Evolutionary conservation across 1,140 invertebrate genomes (phyloP), one percentile per base, ranked within the genome.

Genomic region (Planococcus citri): DNA sequence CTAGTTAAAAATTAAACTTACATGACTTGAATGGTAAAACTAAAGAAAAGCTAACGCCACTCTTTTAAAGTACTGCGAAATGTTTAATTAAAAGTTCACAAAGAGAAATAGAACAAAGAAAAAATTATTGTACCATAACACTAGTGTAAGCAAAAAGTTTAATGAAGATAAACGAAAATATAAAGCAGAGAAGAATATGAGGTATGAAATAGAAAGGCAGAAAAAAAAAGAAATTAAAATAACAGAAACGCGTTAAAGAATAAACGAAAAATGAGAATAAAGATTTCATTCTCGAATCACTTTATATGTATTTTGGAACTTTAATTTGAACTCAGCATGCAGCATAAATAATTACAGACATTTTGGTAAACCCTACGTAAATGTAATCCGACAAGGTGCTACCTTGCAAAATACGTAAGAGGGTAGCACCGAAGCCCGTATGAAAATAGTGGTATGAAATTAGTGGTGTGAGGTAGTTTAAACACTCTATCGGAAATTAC

Each of bases 401-500:
- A 51, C 41, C 41, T 51, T 51, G 25, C 10, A 64, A 64, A 64
- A 64, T 25, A 14, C 4, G 20, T 64, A 27, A 58, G 21, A 58
- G 8, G 60, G 60, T 64, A 27, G 17, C 20, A 64, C n/a, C 22
- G 20, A 64, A 27, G 21, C 22, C 60, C 60, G 22, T 25, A 64
- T 27, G 60, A 64, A 24, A 64, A 64, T 64, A 51, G 41, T 51
- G n/a, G 41, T 64, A 64, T 10, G 60, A 25, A 64, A 27, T 27
- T 64, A 64, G 22, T 64, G 21, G 25, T 27, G 22, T 27, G 25
- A 24, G 60, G 25, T 64, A 14, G 60, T 64, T 64, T 64, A 27
- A 64, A 64, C 60, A 64, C 60, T 51, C 41, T 64, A 64, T 64
- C 60, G 60, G 60, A 64, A 64, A 64, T 64, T 64, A 64, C 60